Conservation (phyloP, 2,888 invertebrate species). For the Pammene fasciana region DNA sequence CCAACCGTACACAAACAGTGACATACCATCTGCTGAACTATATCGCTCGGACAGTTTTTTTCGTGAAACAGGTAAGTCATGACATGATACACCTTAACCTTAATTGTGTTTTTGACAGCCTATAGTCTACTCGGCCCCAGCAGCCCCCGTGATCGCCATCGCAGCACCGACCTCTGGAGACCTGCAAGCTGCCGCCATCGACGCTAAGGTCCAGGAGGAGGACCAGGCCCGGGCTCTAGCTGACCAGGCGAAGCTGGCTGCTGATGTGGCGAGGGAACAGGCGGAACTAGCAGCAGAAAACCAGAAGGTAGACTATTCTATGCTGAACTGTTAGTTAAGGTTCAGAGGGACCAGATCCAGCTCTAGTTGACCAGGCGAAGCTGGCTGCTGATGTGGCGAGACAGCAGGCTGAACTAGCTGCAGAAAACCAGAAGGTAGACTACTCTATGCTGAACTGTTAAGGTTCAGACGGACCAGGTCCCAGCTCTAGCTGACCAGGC, state of each 20-base stretch:
- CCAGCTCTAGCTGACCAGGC: conserved; percentile 55
- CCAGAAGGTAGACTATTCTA: conserved; percentile 50
- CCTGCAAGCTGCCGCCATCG: conserved; percentile 70
- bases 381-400: no score
- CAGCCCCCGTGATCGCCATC: conserved; percentile 47
- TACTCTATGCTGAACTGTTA: no score
- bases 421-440: no score
- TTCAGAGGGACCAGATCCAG: no score
- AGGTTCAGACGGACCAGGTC: conserved; percentile 55
- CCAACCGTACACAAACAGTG: no score
- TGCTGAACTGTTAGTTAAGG: not conserved
- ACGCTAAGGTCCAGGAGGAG: conserved; percentile 63
- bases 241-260: conserved; percentile 59
- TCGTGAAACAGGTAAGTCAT: no score
- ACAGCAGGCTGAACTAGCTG: no score
- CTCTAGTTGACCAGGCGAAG: no score
- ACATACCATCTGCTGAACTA: no score
- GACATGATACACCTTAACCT: not conserved
- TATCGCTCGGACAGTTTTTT: no score
- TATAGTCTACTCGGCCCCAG: conserved; percentile 50
- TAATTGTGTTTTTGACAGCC: conserved; percentile 45
- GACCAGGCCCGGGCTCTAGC: conserved; percentile 47
- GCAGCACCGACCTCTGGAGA: conserved; percentile 67
- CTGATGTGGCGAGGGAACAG: conserved; percentile 48
- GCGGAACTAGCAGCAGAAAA: conserved; percentile 60